Conservation (phyloP, 2,888 invertebrate species). For the Synanthedon tipuliformis region DNA sequence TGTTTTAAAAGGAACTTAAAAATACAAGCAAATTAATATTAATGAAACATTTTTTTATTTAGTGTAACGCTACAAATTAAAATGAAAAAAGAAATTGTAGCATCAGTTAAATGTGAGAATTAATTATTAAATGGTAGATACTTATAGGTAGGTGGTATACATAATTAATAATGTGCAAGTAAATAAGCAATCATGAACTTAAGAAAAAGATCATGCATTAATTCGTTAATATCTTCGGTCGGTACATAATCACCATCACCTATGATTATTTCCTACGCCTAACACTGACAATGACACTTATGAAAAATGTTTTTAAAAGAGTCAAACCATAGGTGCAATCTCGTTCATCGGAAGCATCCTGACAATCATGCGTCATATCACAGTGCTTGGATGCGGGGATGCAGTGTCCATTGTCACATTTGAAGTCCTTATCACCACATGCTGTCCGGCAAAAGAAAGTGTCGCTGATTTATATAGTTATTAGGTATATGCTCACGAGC, state of each 20-base stretch:
- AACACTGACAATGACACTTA: background rate
- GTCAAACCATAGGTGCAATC: constrained; percentile 64
- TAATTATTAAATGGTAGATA: no score
- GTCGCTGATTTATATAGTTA: background rate
- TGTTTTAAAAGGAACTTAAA: no score
- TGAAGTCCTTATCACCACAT: constrained; percentile 68
- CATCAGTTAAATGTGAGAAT: no score
- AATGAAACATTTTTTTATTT: no score
- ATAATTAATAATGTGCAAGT: background rate
- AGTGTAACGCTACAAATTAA: no score
- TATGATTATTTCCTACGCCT: constrained; percentile 2
- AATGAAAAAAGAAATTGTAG: no score
- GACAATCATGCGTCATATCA: constrained; percentile 69
- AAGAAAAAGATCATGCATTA: background rate
- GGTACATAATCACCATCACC: constrained; percentile 11
- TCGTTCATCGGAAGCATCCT: constrained; percentile 71
- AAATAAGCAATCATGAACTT: background rate
- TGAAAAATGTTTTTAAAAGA: constrained; percentile 5
- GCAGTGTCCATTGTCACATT: constrained; percentile 75
- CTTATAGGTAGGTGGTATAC: background rate
- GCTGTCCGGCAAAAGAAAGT: constrained; percentile 68
- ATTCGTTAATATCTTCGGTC: background rate
- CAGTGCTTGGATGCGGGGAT: constrained; percentile 66
- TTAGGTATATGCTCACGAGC: constrained; percentile 15
- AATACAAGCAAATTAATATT: no score